Evolutionary conservation across 2,888 invertebrate species (phyloP), one percentile per base, ranked within the genome.

Genomic region (Cryptus viduatorius): DNA sequence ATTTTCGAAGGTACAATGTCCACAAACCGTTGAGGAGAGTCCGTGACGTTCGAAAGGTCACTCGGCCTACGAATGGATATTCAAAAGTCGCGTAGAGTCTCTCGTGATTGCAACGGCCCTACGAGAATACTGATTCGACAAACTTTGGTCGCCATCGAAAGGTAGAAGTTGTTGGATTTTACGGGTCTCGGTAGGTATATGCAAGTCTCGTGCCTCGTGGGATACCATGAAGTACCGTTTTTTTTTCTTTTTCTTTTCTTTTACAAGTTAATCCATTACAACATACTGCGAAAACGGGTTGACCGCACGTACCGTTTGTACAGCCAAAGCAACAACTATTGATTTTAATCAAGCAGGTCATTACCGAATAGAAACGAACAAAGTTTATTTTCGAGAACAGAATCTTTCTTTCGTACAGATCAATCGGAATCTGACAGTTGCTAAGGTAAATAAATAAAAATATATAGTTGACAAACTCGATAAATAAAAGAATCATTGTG

Each of bases 221-320:
- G 5, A 12, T 37, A 31, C 67, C 31, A 14, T 67, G 50, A 79
- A 72, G 7, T 46, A 59, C 65, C 53, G 56, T 53, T 37, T 37
- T 4, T 37, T 1, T 37, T 4, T 37, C 7, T 4, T 4, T 37
- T 37, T 37, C 24, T 24, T 24, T 24, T 24, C 67, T 83, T 81
- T 81, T 64, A 76, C 81, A 83, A 82, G 75, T 83, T 81, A 81
- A 83, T 83, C 81, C 81, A 48, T 46, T 75, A 76, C 81, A 83
- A 81, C 46, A 69, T 48, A 50, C 29, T n/a, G n/a, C 29, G 65
- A 8, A 16, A 19, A 5, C 12, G 73, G 42, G 31, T 29, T 24
- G 19, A 19, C 19, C 5, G 37, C 37, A 44, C 42, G 48, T 46
- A n/a, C n/a, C 8, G 31, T 50, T 8, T 16, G 61, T 37, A n/a